These are phyloP conservation scores for Eupleurogrammus muticus DNA, from an alignment of 2,797 vertebrate species.

Conservation along the genomic window DNA sequence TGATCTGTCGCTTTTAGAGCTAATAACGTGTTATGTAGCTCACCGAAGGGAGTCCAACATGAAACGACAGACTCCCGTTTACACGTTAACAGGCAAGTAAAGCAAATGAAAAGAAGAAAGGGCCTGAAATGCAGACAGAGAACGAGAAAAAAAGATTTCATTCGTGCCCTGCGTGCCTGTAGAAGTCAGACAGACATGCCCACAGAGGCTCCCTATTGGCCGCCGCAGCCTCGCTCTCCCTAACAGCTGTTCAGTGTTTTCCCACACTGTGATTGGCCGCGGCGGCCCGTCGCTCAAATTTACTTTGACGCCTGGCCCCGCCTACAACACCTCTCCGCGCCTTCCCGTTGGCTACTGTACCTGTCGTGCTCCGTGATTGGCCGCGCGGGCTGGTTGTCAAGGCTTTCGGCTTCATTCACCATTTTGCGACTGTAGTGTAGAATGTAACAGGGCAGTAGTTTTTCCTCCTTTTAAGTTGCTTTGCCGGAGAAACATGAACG, in stretches of 20 bases:
- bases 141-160: conserved; percentile 25
- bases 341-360: conserved; percentile 86
- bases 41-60: background rate
- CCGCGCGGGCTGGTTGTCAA: conserved; percentile 88
- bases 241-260: conserved; percentile 84
- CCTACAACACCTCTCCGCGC: conserved; percentile 50
- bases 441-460: conserved; percentile 85
- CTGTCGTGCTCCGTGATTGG: conserved; percentile 85
- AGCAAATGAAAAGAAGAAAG: conserved; percentile 14
- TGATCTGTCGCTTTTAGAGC: background rate
- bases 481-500: conserved; percentile 77
- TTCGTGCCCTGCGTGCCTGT: conserved; percentile 53
- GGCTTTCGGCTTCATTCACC: conserved; percentile 96
- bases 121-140: background rate
- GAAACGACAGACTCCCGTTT: conserved; percentile 2
- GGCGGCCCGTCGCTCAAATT: conserved; percentile 65
- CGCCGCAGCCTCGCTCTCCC: conserved; percentile 77
- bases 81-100: conserved; percentile 19
- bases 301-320: conserved; percentile 72
- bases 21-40: background rate
- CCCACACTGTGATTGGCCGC: conserved; percentile 81
- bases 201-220: conserved; percentile 77
- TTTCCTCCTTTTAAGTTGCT: conserved; percentile 81
- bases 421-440: conserved; percentile 98
- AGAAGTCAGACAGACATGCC: conserved; percentile 60